Percentiles rank a stretch among this genome's conserved stretches.
Conservation (phyloP, 2,113 vertebrate genomes). For the Plecturocebus donacophilus region DNA sequence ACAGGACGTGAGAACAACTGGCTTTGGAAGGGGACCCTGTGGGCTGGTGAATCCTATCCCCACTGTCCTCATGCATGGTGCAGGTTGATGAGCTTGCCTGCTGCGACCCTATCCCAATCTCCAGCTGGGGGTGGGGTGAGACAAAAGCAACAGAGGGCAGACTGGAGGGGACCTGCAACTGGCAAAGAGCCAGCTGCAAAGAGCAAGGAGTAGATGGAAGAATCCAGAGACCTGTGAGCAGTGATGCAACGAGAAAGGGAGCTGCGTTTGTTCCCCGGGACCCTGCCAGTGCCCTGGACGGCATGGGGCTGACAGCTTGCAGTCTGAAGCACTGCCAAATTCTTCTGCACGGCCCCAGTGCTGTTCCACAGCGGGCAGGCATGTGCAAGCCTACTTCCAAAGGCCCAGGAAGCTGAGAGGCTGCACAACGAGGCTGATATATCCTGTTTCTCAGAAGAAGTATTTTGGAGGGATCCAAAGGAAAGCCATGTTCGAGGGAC, state of each 20-base stretch:
- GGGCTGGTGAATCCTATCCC: not conserved
- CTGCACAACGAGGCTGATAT: too few relatives aligned
- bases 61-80: accelerated
- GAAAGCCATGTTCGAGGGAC: too few relatives aligned
- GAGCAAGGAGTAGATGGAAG: not conserved
- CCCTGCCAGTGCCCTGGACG: not conserved
- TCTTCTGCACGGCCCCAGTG: not conserved
- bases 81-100: not conserved
- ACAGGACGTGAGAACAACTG: not conserved
- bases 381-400: too few relatives aligned
- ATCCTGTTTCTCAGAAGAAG: too few relatives aligned
- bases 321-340: not conserved
- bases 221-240: not conserved
- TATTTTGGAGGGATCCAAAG: too few relatives aligned
- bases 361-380: too few relatives aligned
- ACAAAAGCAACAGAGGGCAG: not conserved
- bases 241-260: not conserved
- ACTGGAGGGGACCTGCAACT: not conserved
- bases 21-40: not conserved
- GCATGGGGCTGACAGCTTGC: not conserved
- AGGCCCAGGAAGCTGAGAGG: too few relatives aligned
- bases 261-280: accelerated
- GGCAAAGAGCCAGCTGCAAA: not conserved
- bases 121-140: not conserved
- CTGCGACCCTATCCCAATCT: not conserved